A percentile compares a stretch with the other conserved stretches of the same genome.
Conservation (phyloP, 2,888 invertebrate species). For the Macropis europaea region DNA sequence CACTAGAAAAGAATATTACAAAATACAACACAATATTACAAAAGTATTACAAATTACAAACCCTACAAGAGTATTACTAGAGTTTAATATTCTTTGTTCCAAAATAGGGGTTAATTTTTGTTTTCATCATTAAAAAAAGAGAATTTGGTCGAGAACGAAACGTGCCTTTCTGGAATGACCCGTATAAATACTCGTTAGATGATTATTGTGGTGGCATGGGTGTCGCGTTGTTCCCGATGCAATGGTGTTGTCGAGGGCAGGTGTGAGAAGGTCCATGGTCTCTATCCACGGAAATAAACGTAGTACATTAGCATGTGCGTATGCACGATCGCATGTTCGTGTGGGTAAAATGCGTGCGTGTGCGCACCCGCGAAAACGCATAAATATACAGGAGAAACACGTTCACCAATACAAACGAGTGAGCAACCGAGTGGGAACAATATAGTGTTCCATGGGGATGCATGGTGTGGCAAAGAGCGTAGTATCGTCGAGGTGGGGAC, state of each 20-base stretch:
- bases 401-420: slow-evolving; percentile 32
- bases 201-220: slow-evolving; percentile 27
- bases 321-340: not conserved
- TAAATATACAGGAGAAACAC: slow-evolving; percentile 31
- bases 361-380: slow-evolving; percentile 14
- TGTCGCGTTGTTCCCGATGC: slow-evolving; percentile 59
- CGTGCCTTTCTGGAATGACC: not conserved
- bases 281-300: slow-evolving; percentile 39
- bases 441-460: slow-evolving; percentile 67
- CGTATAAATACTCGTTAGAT: not conserved
- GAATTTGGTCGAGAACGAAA: not conserved
- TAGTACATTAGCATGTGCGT: slow-evolving; percentile 16
- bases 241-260: slow-evolving; percentile 62
- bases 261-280: slow-evolving; percentile 61
- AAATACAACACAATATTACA: too few relatives aligned
- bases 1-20: too few relatives aligned
- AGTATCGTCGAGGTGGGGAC: slow-evolving; percentile 66
- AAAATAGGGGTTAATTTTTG: not conserved
- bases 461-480: slow-evolving; percentile 58
- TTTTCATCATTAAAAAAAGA: not conserved
- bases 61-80: too few relatives aligned
- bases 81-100: too few relatives aligned
- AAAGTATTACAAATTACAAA: too few relatives aligned
- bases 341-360: not conserved
- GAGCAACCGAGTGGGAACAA: slow-evolving; percentile 61